These are phyloP conservation scores for Antheraea assamensis DNA, from an alignment of 2,888 invertebrate genomes.

Conservation along the genomic window DNA sequence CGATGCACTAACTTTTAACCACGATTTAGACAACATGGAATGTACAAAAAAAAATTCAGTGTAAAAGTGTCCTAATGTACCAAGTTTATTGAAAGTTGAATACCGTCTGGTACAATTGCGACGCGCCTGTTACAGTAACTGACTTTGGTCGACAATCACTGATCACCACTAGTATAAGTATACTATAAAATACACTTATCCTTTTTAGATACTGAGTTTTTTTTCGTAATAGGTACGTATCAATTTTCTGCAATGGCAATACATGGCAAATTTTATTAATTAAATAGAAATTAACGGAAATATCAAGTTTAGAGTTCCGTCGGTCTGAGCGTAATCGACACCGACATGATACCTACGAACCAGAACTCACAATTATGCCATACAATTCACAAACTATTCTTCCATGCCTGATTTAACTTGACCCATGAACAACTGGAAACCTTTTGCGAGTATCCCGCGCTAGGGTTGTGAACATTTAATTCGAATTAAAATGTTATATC, in stretches of 20 bases:
- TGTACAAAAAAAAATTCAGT: too few relatives aligned
- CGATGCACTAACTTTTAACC: too few relatives aligned
- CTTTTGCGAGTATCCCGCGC: neutral
- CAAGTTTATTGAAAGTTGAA: too few relatives aligned
- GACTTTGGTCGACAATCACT: too few relatives aligned
- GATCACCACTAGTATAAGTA: too few relatives aligned
- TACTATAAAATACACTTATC: too few relatives aligned
- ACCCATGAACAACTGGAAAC: constrained; percentile 27
- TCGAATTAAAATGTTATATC: neutral
- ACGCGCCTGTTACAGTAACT: too few relatives aligned
- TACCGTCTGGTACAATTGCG: too few relatives aligned
- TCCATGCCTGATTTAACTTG: constrained; percentile 34
- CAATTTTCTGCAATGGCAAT: neutral
- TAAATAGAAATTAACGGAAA: constrained; percentile 47
- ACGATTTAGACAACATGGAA: too few relatives aligned
- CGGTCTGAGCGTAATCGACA: constrained; percentile 53
- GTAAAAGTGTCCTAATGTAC: too few relatives aligned
- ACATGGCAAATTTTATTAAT: neutral
- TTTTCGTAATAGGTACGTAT: too few relatives aligned
- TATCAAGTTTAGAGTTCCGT: constrained; percentile 65
- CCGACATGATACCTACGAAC: constrained; percentile 60
- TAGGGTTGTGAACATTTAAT: neutral
- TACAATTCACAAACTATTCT: constrained; percentile 37
- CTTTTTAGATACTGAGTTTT: too few relatives aligned
- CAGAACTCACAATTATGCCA: constrained; percentile 27